Evolutionary conservation across 2,113 vertebrate genomes (phyloP), one percentile per base, ranked within the genome.

Genomic region (Takifugu bimaculatus): DNA sequence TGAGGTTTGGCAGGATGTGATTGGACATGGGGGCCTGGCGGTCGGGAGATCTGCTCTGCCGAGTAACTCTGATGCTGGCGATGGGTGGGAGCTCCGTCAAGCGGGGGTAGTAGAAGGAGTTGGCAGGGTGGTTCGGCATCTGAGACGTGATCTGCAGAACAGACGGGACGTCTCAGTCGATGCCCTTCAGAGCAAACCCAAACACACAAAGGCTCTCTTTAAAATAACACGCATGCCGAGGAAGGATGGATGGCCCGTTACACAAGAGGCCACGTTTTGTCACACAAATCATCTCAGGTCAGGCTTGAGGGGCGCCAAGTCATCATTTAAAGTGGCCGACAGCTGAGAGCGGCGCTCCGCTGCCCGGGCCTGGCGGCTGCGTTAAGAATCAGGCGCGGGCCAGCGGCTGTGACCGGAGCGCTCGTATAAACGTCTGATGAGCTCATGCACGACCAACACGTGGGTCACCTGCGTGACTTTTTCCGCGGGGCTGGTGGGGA

Each of bases 41-140:
- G 61, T 61, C 58, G 42, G 70, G 47, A 6, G 74, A 74, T 56
- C 85, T 74, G 50, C 26, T 72, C 78, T 91, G 91, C 12, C 60
- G 81, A 3, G 20, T 89, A 45, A 92, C 59, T 78, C 50, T 89
- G 53, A 91, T 58, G 73, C 81, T 86, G 77, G 90, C 91, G 6
- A 91, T 82, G 0, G 90, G 89, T 2, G 91, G 91, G 32, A 92
- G 90, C 32, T 91, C 82, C 29, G 83, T 62, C 5, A 93, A 65
- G 25, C 91, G 85, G 14, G 92, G 91, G 64, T 91, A 93, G 81
- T 78, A 92, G 82, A 92, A 93, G 39, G 91, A 93, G 78, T 91
- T 92, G 50, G 87, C 91, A 0, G 92, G 92, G 70, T 93, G 92
- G 74, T 91, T 91, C 5, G 91, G 92, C 78, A 90, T 85, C 78